Conservation (phyloP, 2,888 invertebrate species). For the Diogma glabrata region DNA sequence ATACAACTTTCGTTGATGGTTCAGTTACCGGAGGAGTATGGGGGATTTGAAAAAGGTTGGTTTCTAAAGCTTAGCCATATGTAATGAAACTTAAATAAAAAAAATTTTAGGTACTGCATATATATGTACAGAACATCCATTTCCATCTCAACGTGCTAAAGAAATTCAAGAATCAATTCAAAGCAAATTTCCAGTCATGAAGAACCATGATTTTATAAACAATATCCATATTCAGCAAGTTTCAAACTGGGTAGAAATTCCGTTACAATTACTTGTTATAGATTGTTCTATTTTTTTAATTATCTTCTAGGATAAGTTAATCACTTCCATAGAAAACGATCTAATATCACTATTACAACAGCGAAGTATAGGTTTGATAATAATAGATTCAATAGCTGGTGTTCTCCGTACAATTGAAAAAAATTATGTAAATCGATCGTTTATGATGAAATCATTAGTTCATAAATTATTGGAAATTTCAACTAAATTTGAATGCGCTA, state of each 20-base stretch:
- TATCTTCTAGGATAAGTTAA: not conserved
- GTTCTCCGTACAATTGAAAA: conserved; percentile 47
- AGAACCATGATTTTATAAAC: conserved; percentile 38
- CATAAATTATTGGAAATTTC: conserved; percentile 43
- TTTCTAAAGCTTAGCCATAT: not conserved
- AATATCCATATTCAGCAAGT: conserved; percentile 56
- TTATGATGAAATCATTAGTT: conserved; percentile 45
- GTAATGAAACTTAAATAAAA: not conserved
- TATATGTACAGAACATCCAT: conserved; percentile 59
- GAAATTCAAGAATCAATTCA: conserved; percentile 39
- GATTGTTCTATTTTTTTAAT: not conserved
- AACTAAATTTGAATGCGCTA: conserved; percentile 41
- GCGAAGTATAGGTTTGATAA: conserved; percentile 45
- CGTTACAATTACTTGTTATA: not conserved
- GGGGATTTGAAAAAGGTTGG: conserved; percentile 42
- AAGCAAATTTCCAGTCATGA: conserved; percentile 26
- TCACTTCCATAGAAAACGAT: not conserved
- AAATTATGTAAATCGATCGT: conserved; percentile 38
- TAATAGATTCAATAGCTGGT: conserved; percentile 66
- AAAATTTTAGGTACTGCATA: conserved; percentile 41
- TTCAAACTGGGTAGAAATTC: conserved; percentile 38
- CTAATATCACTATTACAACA: conserved; percentile 34
- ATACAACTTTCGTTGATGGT: conserved; percentile 56
- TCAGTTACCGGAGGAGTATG: conserved; percentile 41
- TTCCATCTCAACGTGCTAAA: conserved; percentile 55